Conservation (phyloP, 1,140 invertebrate genomes). For the Zaprionus taronus region DNA sequence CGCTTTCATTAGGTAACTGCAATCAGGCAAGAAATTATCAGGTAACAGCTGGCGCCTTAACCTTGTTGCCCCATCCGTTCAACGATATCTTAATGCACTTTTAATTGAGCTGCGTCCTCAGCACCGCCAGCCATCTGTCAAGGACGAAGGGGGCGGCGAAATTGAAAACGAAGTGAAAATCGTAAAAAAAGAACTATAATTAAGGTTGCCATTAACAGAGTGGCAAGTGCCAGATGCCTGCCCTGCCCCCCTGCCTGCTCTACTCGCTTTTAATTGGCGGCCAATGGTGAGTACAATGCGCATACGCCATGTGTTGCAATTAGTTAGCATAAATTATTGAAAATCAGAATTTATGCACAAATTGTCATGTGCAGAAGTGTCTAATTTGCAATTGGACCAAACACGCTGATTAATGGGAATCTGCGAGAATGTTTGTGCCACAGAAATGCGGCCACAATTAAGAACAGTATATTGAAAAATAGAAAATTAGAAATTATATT, state of each 20-base stretch:
- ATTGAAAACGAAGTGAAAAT: conserved; percentile 64
- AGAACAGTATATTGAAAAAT: conserved; percentile 1
- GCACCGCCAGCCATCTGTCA: conserved; percentile 32
- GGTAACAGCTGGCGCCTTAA: conserved; percentile 60
- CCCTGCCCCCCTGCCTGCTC: neutral
- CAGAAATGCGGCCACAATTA: conserved; percentile 31
- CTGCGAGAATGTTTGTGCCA: conserved; percentile 29
- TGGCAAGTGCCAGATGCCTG: conserved; percentile 57
- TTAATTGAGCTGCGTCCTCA: conserved; percentile 67
- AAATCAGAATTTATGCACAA: conserved; percentile 73
- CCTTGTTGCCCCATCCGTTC: conserved; percentile 57
- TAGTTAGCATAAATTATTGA: conserved; percentile 77
- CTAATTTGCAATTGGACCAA: conserved; percentile 46
- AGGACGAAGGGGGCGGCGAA: conserved; percentile 28
- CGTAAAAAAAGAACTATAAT: conserved; percentile 67
- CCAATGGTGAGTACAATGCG: conserved; percentile 50
- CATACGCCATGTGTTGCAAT: conserved; percentile 73
- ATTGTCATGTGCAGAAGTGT: conserved; percentile 66
- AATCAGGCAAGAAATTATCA: conserved; percentile 72
- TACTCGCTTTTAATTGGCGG: conserved; percentile 26
- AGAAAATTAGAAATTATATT: neutral
- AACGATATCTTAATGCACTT: conserved; percentile 74
- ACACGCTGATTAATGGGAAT: conserved; percentile 68
- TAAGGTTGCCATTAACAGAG: conserved; percentile 60
- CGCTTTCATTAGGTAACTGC: conserved; percentile 78